Evolutionary conservation across 2,888 invertebrate genomes (phyloP).

Genomic region (Syritta pipiens): DNA sequence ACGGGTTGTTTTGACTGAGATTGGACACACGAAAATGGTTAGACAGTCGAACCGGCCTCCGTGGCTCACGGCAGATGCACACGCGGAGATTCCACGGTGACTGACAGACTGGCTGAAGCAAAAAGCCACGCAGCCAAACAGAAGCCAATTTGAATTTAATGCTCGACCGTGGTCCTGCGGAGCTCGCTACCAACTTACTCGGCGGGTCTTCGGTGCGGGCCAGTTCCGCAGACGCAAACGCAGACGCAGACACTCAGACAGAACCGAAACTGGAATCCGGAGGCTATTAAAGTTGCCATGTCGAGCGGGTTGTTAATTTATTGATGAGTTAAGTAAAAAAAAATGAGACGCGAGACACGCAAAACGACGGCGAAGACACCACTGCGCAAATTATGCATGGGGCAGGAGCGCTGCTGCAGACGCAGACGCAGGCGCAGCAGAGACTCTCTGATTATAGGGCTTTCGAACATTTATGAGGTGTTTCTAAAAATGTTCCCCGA

Average conservation of each 20-base stretch:
- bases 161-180: slow-evolving; percentile 42
- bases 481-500: slow-evolving; percentile 55
- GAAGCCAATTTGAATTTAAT: slow-evolving; percentile 66
- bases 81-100: slow-evolving; percentile 57
- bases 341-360: not conserved
- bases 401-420: slow-evolving; percentile 22
- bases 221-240: slow-evolving; percentile 42
- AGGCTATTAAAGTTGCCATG: slow-evolving; percentile 52
- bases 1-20: slow-evolving; percentile 68
- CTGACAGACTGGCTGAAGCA: not conserved
- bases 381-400: slow-evolving; percentile 54
- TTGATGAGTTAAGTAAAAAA: slow-evolving; percentile 1
- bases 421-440: not conserved
- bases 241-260: no score
- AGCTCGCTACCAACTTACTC: slow-evolving; percentile 56
- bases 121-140: slow-evolving; percentile 28
- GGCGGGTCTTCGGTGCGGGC: slow-evolving; percentile 27
- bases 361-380: slow-evolving; percentile 29
- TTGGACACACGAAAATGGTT: slow-evolving; percentile 60
- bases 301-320: slow-evolving; percentile 63
- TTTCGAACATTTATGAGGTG: slow-evolving; percentile 57
- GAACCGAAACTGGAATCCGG: slow-evolving; percentile 52
- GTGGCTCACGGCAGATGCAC: slow-evolving; percentile 44
- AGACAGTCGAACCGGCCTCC: slow-evolving; percentile 45
- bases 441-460: slow-evolving; percentile 27